Evolutionary conservation across 2,113 vertebrate species (phyloP).

Genomic region (Odocoileus virginianus): DNA sequence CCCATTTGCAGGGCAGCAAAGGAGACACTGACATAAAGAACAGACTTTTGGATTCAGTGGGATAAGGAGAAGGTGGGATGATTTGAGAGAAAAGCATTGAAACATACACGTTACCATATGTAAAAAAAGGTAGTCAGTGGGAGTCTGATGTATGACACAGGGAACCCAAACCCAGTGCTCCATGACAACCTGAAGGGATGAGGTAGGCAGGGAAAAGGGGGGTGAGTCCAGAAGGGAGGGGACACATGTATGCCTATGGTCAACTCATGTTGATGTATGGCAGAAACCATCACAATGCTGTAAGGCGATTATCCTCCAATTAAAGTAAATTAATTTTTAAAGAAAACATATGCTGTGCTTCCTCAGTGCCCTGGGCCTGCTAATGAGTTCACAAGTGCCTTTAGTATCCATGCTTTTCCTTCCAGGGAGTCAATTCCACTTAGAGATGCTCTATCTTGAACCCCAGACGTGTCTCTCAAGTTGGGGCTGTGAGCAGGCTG

Average conservation of each 20-base stretch:
- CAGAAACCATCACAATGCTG: not conserved
- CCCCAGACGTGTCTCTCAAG: slow-evolving; percentile 19
- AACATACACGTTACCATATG: not conserved
- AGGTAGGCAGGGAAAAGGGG: not conserved
- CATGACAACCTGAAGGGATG: not conserved
- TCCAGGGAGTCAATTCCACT: slow-evolving; percentile 35
- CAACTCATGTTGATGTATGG: not conserved
- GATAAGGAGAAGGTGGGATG: not conserved
- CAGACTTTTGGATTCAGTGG: not conserved
- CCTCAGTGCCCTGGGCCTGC: not conserved
- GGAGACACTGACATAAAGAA: not conserved
- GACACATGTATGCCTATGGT: not conserved
- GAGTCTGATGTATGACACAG: not conserved
- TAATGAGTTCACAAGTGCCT: not conserved
- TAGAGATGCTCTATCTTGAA: not conserved
- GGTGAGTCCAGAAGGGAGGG: not conserved
- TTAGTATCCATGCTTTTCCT: not conserved
- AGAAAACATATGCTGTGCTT: not conserved
- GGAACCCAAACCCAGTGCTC: not conserved
- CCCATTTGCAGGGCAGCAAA: not conserved
- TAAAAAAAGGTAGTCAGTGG: not conserved
- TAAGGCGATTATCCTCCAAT: not conserved
- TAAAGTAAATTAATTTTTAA: not conserved
- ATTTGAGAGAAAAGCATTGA: not conserved
- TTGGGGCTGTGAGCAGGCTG: slow-evolving; percentile 10